phyloP scores from a whole-genome alignment of 1,140 invertebrate species.

The Acromyrmex heyeri region DNA sequence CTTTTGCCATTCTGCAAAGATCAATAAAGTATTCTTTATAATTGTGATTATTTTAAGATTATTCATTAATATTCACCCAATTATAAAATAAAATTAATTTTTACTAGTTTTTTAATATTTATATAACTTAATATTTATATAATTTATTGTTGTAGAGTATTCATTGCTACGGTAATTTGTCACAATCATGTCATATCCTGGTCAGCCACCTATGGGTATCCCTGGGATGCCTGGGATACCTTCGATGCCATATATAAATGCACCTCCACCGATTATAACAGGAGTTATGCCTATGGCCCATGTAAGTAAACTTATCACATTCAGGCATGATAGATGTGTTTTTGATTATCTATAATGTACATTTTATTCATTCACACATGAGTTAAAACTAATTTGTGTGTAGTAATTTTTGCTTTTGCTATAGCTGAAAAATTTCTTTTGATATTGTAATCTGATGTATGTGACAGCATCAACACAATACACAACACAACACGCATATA shows the following conservation, averaged over 20 bases:
- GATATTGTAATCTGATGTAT: not conserved
- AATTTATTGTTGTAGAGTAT: constrained; percentile 56
- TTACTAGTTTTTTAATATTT: not conserved
- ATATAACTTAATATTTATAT: not conserved
- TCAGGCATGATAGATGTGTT: constrained; percentile 19
- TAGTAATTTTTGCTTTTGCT: constrained; percentile 35
- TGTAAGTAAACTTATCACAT: constrained; percentile 78
- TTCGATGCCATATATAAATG: constrained; percentile 86
- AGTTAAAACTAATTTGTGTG: not conserved
- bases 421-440: constrained; percentile 4
- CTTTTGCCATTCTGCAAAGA: no score
- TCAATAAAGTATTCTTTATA: not conserved
- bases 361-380: constrained; percentile 26
- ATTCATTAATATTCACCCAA: not conserved
- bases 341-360: not conserved
- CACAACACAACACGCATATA: not conserved
- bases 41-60: not conserved
- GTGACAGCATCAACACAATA: not conserved
- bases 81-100: not conserved
- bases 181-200: constrained; percentile 84
- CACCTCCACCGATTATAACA: constrained; percentile 85
- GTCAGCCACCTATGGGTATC: constrained; percentile 85
- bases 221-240: constrained; percentile 86
- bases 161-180: constrained; percentile 51
- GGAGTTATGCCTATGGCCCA: constrained; percentile 86